Evolutionary conservation across 2,113 vertebrate species (phyloP).

Genomic region (Chlorodrepanis virens): DNA sequence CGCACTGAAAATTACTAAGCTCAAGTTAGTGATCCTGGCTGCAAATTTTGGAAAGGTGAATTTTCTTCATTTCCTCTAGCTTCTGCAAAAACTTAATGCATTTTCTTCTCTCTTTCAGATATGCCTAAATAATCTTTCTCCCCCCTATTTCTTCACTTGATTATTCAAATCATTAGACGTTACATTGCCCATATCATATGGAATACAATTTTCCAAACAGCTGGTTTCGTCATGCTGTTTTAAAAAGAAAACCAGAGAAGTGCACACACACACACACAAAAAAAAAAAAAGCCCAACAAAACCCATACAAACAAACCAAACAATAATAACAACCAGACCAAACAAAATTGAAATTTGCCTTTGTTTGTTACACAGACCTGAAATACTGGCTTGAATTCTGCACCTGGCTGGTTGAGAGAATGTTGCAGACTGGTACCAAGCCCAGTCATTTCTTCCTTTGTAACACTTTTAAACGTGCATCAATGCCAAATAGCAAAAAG

Average conservation of each 20-base stretch:
- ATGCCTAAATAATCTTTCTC: not conserved
- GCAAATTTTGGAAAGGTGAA: not conserved
- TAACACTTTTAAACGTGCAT: not conserved
- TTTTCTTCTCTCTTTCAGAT: not conserved
- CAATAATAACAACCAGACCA: not conserved
- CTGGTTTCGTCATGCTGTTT: not conserved
- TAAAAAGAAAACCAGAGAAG: not conserved
- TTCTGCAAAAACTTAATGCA: not conserved
- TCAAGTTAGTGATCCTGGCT: not conserved
- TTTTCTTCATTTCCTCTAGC: not conserved
- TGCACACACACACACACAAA: not conserved
- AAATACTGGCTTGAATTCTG: not conserved
- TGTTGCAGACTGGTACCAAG: not conserved
- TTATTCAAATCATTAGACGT: not conserved
- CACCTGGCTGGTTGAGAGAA: not conserved
- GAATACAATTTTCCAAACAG: not conserved
- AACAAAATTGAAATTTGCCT: not conserved
- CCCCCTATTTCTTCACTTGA: not conserved
- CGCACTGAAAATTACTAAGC: not conserved
- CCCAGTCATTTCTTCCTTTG: not conserved
- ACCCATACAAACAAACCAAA: not conserved
- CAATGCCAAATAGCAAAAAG: not conserved
- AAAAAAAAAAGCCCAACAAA: not conserved
- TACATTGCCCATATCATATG: not conserved
- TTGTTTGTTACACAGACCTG: not conserved